Conservation (phyloP, 2,888 invertebrate genomes). For the Pristionchus maxplancki region DNA sequence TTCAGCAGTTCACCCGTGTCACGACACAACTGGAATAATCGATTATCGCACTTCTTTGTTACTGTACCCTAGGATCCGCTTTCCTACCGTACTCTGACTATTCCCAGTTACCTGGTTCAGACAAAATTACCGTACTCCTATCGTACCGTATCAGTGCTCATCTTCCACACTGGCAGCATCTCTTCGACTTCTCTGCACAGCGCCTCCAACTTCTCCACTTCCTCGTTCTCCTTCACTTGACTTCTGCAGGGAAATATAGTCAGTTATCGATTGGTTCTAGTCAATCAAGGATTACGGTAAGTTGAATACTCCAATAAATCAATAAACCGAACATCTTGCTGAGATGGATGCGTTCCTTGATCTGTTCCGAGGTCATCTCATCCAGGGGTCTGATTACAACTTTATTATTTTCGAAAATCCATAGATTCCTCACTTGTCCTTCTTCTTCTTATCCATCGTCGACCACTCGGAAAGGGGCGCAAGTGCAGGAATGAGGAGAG, state of each 20-base stretch:
- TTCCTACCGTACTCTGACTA: not conserved
- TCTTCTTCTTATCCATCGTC: constrained; percentile 15
- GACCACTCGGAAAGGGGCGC: not conserved
- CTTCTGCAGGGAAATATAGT: not conserved
- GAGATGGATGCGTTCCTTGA: constrained; percentile 37
- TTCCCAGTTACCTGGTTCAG: too few relatives aligned
- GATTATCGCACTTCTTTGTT: not conserved
- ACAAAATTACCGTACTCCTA: not conserved
- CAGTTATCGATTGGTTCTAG: not conserved
- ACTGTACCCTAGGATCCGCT: not conserved
- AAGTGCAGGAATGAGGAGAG: not conserved
- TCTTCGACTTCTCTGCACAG: constrained; percentile 31
- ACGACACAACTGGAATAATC: not conserved
- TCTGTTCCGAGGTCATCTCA: constrained; percentile 29
- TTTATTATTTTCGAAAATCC: not conserved
- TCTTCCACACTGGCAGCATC: constrained; percentile 34
- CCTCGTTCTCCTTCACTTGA: constrained; percentile 33
- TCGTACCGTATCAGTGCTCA: constrained; percentile 3
- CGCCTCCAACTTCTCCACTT: constrained; percentile 29
- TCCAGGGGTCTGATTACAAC: not conserved
- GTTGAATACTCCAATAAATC: not conserved
- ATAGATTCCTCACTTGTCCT: not conserved
- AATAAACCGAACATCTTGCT: constrained; percentile 23
- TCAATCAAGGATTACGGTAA: not conserved
- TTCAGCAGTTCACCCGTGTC: constrained; percentile 27